Base-by-base conservation (phyloP, 2,888 invertebrate species). In the Caenorhabditis sp. region DNA sequence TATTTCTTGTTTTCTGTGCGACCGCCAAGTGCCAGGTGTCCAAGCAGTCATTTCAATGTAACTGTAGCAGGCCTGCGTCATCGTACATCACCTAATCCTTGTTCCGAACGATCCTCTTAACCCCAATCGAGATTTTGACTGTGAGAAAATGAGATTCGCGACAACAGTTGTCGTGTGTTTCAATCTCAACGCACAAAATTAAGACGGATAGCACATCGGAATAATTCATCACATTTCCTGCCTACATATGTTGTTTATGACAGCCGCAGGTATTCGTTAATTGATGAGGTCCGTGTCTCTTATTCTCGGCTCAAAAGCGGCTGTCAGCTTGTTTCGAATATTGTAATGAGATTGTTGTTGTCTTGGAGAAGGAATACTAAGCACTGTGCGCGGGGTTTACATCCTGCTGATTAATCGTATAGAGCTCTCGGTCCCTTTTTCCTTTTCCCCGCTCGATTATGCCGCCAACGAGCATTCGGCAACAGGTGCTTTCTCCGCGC, bases 211-310 rank as follows among this genome's bases (percentile, higher is more conserved):
- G 37, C 39, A 37, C 41, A 22, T 41, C 8, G 32, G 45, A 70
- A 70, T 70, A 58, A 70, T 70, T 70, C 59, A 70, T 59, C 39
- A 35, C 24, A 43, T 20, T 66, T 17, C 50, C n/a, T 32, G 15
- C 6, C 20, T 52, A 62, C 66, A 68, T 75, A 75, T 75, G 75
- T 75, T 75, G 75, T 75, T 75, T 75, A 68, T 75, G 75, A 68
- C 75, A 75, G 62, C 55, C 43, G 27, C 75, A 75, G 75, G 75
- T 75, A 75, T 68, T 68, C 61, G 75, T 68, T 75, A 75, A 75
- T 75, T 75, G 68, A 75, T 68, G 74, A 66, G 46, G 30, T 37
- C 46, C 32, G 26, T 30, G n/a, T 45, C 39, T n/a, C n/a, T n/a
- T n/a, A n/a, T n/a, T 17, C 24, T 53, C 39, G 45, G 26, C 48